Evolutionary conservation across 2,113 vertebrate genomes (phyloP), one percentile per base, ranked within the genome.

Genomic region (Indicator maculatus): DNA sequence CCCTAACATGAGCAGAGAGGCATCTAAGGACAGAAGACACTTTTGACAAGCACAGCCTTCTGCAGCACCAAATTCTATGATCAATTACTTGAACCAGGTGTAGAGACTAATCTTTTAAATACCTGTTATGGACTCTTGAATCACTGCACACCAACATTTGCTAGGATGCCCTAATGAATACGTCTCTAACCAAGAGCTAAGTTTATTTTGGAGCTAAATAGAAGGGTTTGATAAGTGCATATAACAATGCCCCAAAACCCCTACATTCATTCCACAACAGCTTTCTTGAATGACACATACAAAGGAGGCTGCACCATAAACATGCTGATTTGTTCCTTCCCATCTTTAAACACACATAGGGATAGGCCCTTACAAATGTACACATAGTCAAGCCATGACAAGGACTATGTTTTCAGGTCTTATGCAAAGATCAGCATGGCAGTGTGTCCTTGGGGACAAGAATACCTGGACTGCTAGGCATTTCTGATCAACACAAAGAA

Each of bases 351-450:
- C 2, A 41, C 6, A 15, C 11, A 11, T 1, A 59, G 36, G 16
- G 4, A 26, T 47, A 44, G 4, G 31, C 16, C 27, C 27, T 89
- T 78, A 56, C 3, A 63, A 59, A 61, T 16, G 17, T 33, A 39
- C 27, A 15, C 9, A 4, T 16, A 21, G 0, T 1, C 8, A 36
- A 33, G 10, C 47, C 8, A 14, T 13, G 3, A 81, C 17, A 53
- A 81, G 61, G 23, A 26, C 17, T 11, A 50, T 50, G 9, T 11
- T 66, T 86, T 71, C 28, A 47, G 7, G 26, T 70, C 20, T 44
- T 19, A 59, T 1, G 0, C 10, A 31, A 70, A 77, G 30, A 95
- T 28, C 5, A n/a, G 6, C 27, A 41, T 11, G 50, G 16, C 33
- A 74, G 3, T 3, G 1, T 39, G n/a, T 73, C 11, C 27, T 31